phyloP scores from a whole-genome alignment of 2,888 invertebrate species.

The Dromius quadrimaculatus region DNA sequence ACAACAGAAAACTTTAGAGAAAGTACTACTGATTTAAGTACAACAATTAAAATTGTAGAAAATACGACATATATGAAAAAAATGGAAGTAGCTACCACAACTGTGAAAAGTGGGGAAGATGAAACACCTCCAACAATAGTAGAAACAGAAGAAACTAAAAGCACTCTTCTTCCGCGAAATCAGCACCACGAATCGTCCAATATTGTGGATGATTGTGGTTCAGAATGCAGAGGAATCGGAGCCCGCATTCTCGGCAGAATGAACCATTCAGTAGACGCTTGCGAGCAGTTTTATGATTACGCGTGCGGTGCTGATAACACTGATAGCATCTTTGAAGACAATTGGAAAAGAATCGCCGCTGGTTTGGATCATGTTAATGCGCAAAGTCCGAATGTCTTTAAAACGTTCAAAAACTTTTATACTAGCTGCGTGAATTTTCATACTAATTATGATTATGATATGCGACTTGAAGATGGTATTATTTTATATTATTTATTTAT shows the following conservation, averaged over 20 bases:
- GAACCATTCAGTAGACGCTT: constrained; percentile 57
- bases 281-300: constrained; percentile 60
- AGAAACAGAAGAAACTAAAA: not conserved
- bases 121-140: not conserved
- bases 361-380: constrained; percentile 54
- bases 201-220: not conserved
- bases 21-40: not conserved
- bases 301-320: constrained; percentile 57
- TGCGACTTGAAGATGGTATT: constrained; percentile 56
- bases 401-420: constrained; percentile 57
- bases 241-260: constrained; percentile 59
- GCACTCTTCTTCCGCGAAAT: not conserved
- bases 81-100: too few species aligned
- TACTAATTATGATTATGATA: constrained; percentile 56
- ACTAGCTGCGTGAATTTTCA: constrained; percentile 58
- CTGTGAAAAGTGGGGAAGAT: too few species aligned
- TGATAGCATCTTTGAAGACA: constrained; percentile 52
- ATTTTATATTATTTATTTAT: constrained; percentile 48
- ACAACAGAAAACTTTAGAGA: not conserved
- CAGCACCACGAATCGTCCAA: not conserved
- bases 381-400: constrained; percentile 36
- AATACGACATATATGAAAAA: too few species aligned
- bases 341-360: constrained; percentile 54
- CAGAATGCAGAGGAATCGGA: constrained; percentile 56
- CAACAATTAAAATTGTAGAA: not conserved